Percentiles rank a stretch among this genome's conserved stretches.
phyloP scores from a whole-genome alignment of 2,797 vertebrate genomes.

The Moxostoma hubbsi region DNA sequence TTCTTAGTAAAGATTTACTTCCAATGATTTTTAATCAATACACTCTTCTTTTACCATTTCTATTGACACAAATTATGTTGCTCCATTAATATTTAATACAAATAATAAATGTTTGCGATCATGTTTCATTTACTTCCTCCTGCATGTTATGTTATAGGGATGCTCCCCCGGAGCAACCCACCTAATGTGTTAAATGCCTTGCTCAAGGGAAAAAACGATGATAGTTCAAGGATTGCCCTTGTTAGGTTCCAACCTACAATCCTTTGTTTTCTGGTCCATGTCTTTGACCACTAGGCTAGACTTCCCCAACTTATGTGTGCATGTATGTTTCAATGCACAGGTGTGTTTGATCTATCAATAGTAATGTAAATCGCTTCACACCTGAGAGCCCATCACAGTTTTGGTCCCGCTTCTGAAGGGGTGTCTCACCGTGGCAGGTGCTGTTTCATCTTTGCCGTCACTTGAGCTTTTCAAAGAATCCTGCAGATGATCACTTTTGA shows the following conservation, averaged over 20 bases:
- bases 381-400: not conserved
- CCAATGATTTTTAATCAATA: too few relatives aligned
- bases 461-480: slow-evolving; percentile 35
- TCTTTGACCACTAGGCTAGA: slow-evolving; percentile 17
- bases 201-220: slow-evolving; percentile 16
- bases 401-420: not conserved
- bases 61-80: too few relatives aligned
- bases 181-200: slow-evolving; percentile 2
- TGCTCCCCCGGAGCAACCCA: not conserved
- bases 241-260: not conserved
- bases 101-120: too few relatives aligned
- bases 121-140: not conserved
- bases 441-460: slow-evolving; percentile 29
- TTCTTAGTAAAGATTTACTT: too few relatives aligned
- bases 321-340: not conserved
- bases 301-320: not conserved
- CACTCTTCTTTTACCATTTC: too few relatives aligned
- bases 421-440: not conserved
- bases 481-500: slow-evolving; percentile 40
- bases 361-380: slow-evolving; percentile 34
- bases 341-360: slow-evolving; percentile 18
- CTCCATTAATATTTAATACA: too few relatives aligned
- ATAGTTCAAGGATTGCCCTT: not conserved
- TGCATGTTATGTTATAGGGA: not conserved
- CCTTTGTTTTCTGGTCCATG: not conserved